Percentiles rank a stretch among this genome's conserved stretches.
phyloP scores from a whole-genome alignment of 2,113 vertebrate genomes.

The Tychaedon coryphoeus region DNA sequence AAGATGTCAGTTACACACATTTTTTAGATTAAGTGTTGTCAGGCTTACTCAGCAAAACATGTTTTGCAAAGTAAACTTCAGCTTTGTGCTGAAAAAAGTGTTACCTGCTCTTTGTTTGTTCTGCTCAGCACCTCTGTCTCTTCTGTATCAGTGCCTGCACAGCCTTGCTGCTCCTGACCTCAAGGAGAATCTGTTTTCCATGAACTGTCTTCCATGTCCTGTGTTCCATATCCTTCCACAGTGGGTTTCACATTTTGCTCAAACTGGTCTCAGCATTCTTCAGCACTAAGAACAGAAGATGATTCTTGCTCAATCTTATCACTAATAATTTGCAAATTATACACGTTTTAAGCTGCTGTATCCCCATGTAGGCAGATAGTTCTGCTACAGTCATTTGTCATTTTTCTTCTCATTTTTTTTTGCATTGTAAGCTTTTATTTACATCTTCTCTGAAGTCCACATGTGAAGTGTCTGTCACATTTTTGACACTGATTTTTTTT shows the following conservation, averaged over 20 bases:
- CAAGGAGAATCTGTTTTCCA: neutral
- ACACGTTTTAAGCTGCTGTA: neutral
- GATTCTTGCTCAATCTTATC: neutral
- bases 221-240: no score
- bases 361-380: fast-evolving
- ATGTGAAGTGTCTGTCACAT: neutral
- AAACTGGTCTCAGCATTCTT: neutral
- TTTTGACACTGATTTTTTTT: neutral
- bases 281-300: neutral
- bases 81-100: neutral
- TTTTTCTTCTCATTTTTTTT: neutral
- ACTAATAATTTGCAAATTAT: neutral
- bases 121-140: neutral
- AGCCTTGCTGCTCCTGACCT: neutral
- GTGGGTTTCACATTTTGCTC: neutral
- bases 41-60: neutral
- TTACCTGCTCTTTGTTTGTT: neutral
- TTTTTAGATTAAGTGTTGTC: neutral
- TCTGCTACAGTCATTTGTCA: neutral
- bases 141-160: neutral
- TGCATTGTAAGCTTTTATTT: neutral
- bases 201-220: neutral
- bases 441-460: neutral
- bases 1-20: fast-evolving
- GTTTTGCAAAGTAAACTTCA: neutral